Evolutionary conservation across 30 jellyfish, hydroid and myxozoan genomes (phyloP), one percentile per base, ranked within the genome.

Genomic region (Mastigias papua): DNA sequence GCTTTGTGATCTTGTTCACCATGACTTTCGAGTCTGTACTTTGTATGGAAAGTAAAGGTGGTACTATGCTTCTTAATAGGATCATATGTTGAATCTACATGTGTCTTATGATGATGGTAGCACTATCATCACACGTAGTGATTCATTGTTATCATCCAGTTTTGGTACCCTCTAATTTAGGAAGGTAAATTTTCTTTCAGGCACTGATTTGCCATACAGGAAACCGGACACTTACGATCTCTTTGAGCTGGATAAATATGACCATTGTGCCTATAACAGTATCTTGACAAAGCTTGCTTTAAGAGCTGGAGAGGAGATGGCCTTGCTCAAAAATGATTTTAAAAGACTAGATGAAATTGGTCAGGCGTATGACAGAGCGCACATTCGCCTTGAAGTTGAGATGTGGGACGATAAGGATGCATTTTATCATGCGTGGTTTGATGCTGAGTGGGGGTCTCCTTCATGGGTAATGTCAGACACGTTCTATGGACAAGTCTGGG

Each of bases 401-500:
- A 95, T 95, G 99, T 95, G 99, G 99, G 97, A 95, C 68, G 98
- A 95, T 27, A 90, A 81, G 63, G 91, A 89, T 48, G 96, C 90
- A 0, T 95, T 95, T 81, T 95, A 95, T 68, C 99, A 95, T 61
- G 98, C 99, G 4, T 95, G 99, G 99, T 95, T 95, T 51, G 99
- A 95, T 68, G 98, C 94, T 25, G 99, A 95, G 46, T 95, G 98
- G 98, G 99, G 99, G 4, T 90, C 99, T 3, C 97, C 99, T 8
- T 72, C 97, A 15, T 95, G 99, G 99, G 57, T 95, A 27, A 95
- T 95, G 99, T 70, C 97, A n/a, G 99, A 95, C 71, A 81, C 95
- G 7, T 82, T 95, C 58, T 95, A 95, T 66, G 99, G 98, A 28
- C 99, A 95, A 62, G 97, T 95, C 0, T 95, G 99, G 99, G 96